Percentiles rank a stretch among this genome's conserved stretches.
Conservation (phyloP, 2,113 vertebrate genomes). For the Pavo muticus region DNA sequence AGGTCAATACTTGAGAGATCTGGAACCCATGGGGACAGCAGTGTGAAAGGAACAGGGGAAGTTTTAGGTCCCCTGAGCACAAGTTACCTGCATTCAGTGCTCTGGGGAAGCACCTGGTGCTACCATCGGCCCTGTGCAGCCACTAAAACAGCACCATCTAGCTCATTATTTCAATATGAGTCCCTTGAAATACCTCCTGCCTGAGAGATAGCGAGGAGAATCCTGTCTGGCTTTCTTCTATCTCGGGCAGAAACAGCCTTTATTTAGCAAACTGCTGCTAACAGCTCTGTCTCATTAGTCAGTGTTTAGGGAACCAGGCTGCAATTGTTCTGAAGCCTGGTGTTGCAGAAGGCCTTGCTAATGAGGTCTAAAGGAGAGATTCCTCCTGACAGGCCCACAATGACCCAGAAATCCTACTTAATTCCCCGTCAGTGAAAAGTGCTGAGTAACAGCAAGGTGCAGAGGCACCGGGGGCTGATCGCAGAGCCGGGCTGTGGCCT, state of each 20-base stretch:
- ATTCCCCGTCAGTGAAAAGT: constrained; percentile 60
- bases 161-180: constrained; percentile 47
- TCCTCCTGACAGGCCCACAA: constrained; percentile 71
- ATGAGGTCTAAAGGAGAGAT: constrained; percentile 67
- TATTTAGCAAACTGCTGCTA: constrained; percentile 59
- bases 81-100: background rate
- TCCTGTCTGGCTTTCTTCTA: constrained; percentile 42
- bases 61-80: background rate
- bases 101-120: background rate
- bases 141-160: background rate
- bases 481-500: background rate
- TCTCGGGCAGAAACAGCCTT: constrained; percentile 57
- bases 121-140: background rate
- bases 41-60: background rate
- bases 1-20: background rate
- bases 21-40: background rate
- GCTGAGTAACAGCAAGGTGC: constrained; percentile 64
- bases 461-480: constrained; percentile 1
- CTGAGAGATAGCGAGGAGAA: constrained; percentile 39
- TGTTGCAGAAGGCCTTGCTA: constrained; percentile 55
- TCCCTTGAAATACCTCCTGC: constrained; percentile 42
- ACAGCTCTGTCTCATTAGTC: constrained; percentile 69
- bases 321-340: constrained; percentile 64
- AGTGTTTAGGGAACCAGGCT: constrained; percentile 62
- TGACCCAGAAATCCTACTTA: constrained; percentile 73